Conservation (phyloP, 2,113 vertebrate genomes). For the Procavia capensis region DNA sequence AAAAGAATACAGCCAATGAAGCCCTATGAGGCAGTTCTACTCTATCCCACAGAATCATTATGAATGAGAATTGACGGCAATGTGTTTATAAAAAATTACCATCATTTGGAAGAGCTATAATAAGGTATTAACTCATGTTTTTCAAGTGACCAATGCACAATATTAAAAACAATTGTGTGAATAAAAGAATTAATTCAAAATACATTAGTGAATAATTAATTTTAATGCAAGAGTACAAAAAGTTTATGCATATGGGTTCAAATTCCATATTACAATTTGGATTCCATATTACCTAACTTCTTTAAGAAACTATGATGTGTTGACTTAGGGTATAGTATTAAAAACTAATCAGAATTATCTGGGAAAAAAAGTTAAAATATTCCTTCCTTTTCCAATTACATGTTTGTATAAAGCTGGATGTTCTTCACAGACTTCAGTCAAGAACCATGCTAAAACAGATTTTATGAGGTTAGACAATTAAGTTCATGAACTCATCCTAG, state of each 20-base stretch:
- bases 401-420: not conserved
- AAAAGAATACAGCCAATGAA: too few species aligned
- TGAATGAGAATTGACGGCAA: not conserved
- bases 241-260: not conserved
- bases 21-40: too few species aligned
- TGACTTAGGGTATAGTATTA: not conserved
- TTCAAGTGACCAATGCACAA: not conserved
- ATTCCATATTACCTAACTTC: not conserved
- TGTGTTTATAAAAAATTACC: too few species aligned
- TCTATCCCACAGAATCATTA: too few species aligned
- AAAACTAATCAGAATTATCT: not conserved
- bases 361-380: not conserved
- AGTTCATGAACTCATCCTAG: too few species aligned
- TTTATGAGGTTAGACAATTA: too few species aligned
- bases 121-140: not conserved
- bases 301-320: not conserved
- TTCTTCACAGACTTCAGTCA: not conserved
- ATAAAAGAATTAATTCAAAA: not conserved
- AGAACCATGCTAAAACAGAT: not conserved
- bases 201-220: not conserved
- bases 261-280: not conserved
- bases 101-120: too few species aligned
- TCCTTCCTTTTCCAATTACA: not conserved
- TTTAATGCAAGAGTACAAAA: not conserved
- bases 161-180: not conserved